A percentile compares a stretch with the other conserved stretches of the same genome.
phyloP scores from a whole-genome alignment of 1,140 invertebrate species.

The Drosophila micromelanica region DNA sequence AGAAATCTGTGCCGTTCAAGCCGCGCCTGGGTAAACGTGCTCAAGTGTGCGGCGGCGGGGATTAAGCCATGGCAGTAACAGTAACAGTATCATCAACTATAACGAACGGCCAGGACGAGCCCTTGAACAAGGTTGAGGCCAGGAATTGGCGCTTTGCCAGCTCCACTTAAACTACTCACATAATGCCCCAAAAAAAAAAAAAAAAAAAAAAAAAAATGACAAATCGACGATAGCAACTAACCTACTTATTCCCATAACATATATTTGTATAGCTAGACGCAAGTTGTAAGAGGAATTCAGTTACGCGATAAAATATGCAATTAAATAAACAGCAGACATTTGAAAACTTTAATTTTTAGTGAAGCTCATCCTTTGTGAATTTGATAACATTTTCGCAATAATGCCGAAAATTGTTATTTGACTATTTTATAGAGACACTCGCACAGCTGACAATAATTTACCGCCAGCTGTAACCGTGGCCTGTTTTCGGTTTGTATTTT shows the following conservation, averaged over 20 bases:
- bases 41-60: slow-evolving; percentile 71
- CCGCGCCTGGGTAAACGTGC: slow-evolving; percentile 82
- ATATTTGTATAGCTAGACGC: slow-evolving; percentile 39
- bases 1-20: slow-evolving; percentile 83
- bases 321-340: slow-evolving; percentile 49
- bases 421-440: neutral
- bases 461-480: slow-evolving; percentile 12
- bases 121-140: slow-evolving; percentile 53
- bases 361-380: too few species aligned
- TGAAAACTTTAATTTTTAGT: slow-evolving; percentile 12
- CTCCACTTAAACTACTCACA: slow-evolving; percentile 37
- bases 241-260: slow-evolving; percentile 33
- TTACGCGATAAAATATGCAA: slow-evolving; percentile 20
- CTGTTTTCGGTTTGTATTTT: slow-evolving; percentile 20
- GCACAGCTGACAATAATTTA: slow-evolving; percentile 26
- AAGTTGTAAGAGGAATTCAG: slow-evolving; percentile 16
- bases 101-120: slow-evolving; percentile 39
- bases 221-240: slow-evolving; percentile 36
- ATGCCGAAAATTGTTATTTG: neutral
- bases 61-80: slow-evolving; percentile 68
- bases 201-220: neutral
- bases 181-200: slow-evolving; percentile 14
- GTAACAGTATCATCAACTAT: slow-evolving; percentile 30
- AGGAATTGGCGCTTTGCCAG: slow-evolving; percentile 36
- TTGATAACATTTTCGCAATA: neutral